Evolutionary conservation across 2,888 invertebrate species (phyloP), one percentile per base, ranked within the genome.

Genomic region (Perithous albicinctus): DNA sequence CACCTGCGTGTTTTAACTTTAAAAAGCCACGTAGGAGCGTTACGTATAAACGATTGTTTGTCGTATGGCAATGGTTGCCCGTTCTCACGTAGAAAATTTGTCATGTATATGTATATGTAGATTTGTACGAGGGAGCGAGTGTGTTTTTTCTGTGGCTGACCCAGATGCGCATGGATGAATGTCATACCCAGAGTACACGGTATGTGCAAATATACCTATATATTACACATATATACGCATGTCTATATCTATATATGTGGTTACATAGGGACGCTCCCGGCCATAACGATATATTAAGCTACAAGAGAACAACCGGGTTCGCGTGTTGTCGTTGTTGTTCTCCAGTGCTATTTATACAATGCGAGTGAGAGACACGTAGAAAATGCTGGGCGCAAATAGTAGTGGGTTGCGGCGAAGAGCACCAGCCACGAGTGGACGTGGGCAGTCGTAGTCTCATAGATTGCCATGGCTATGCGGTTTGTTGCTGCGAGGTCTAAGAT

Each of bases 131-230:
- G 76, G 56, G 35, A 80, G 46, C 38, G 56, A 48, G 63, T 35
- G 56, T 76, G 64, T 80, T n/a, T n/a, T n/a, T n/a, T 80, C 63
- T 26, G 66, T 70, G 69, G 54, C 54, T 72, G 80, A 80, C 80
- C 80, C 72, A 80, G 48, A 72, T 80, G 76, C 51, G 70, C 80
- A 76, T 56, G 48, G 32, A 51, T 61, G 72, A 70, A 76, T 41
- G 66, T 66, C 76, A 54, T 29, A 56, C 38, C 61, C 54, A 10
- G 54, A 51, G 73, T 38, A 10, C 61, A 61, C 12, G 20, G 20
- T 15, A 46, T 15, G 54, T 32, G 38, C 29, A 41, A 8, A 70
- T 56, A 41, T 26, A n/a, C n/a, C n/a, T n/a, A 73, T 41, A 38
- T 15, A n/a, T n/a, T 18, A 18, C 18, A 18, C 12, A n/a, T 23